Base-by-base conservation (phyloP, 2,113 vertebrate genomes). In the Pomatorhinus ruficollis region DNA sequence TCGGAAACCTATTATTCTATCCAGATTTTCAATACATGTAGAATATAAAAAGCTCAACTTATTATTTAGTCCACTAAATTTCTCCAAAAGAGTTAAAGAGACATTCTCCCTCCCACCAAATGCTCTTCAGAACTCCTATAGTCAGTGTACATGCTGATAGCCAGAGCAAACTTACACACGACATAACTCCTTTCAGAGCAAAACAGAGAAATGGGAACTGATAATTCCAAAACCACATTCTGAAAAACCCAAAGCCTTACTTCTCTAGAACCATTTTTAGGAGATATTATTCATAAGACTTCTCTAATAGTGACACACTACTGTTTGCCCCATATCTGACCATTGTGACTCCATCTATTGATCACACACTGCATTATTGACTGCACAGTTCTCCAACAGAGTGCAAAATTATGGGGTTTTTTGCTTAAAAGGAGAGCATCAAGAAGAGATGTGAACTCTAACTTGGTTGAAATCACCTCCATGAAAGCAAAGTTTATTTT, bases 91-190 rank as follows among this genome's bases (percentile, higher is more conserved):
- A 70, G 9, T 25, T 42, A 44, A 64, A 23, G 13, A 56, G 30
- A 49, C 35, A 35, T 44, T 45, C 47, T 61, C 39, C 14, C 9
- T 78, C 31, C 19, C n/a, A 64, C 14, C 31, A 81, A 42, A 61
- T 5, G 17, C 12, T 61, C 25, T 77, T 42, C 28, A 30, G 23
- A 84, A 63, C 27, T 33, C 8, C 42, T 21, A 7, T 0, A n/a
- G 60, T 5, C n/a, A 8, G 44, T 13, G 16, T 2, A 27, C 0
- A 0, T 14, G 7, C 42, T 35, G 54, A 61, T 6, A 14, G 68
- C 31, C 64, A 17, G 19, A 75, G 53, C 21, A 83, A 81, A 42
- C 18, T 12, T 18, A 11, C 9, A 66, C 14, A 35, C 30, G 16
- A 6, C 0, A 0, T 5, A 72, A 61, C 27, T 71, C 39, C 88